These are phyloP conservation scores for Andrena flavipes DNA, from an alignment of 2,888 invertebrate genomes.

Conservation along the genomic window DNA sequence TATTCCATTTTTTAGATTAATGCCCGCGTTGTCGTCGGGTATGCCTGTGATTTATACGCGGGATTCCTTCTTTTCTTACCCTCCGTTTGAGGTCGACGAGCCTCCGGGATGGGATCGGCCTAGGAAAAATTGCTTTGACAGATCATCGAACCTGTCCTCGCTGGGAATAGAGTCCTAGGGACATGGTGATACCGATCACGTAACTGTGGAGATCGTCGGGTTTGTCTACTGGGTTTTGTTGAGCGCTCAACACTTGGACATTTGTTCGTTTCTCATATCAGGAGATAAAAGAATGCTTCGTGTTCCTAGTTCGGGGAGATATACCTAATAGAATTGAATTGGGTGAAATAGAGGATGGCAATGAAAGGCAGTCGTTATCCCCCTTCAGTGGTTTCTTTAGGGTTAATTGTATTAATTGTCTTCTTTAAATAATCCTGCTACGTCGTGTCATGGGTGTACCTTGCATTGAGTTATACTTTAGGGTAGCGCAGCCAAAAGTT, in stretches of 20 bases:
- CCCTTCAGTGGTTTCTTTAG: too few relatives aligned
- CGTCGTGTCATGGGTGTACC: neutral
- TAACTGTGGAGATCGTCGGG: neutral
- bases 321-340: neutral
- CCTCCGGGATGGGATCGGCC: neutral
- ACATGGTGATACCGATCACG: slow-evolving; percentile 21
- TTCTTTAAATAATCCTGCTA: neutral
- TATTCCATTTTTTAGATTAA: slow-evolving; percentile 57
- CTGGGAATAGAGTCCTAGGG: neutral
- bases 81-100: neutral
- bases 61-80: neutral
- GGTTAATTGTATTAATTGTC: neutral
- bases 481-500: slow-evolving; percentile 31
- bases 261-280: neutral
- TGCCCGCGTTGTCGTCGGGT: slow-evolving; percentile 47
- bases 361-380: neutral
- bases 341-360: neutral
- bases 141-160: slow-evolving; percentile 33
- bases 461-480: slow-evolving; percentile 14
- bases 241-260: neutral
- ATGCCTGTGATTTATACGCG: slow-evolving; percentile 43
- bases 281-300: neutral
- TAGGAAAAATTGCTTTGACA: slow-evolving; percentile 49
- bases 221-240: neutral
- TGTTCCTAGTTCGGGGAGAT: neutral